These are phyloP conservation scores for Ciconia maguari DNA, from an alignment of 2,113 vertebrate genomes.

Conservation along the genomic window DNA sequence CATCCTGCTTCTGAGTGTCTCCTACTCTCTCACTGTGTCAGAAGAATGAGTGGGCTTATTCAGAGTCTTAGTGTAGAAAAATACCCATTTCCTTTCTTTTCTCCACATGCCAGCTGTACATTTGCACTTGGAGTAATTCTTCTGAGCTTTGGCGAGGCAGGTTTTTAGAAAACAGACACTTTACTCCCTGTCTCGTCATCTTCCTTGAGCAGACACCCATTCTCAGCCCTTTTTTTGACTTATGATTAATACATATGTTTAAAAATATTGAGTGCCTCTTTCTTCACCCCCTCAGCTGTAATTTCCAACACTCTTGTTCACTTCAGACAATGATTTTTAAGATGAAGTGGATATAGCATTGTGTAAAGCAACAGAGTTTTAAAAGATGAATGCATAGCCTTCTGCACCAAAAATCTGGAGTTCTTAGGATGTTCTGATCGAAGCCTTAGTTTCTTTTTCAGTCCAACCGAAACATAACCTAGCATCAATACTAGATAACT, in stretches of 20 bases:
- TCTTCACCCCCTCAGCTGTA: background rate
- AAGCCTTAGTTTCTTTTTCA: background rate
- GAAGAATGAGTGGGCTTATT: conserved; percentile 9
- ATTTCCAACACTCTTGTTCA: background rate
- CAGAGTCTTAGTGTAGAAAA: background rate
- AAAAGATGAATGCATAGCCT: background rate
- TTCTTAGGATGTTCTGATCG: background rate
- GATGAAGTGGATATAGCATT: background rate
- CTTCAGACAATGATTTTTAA: background rate
- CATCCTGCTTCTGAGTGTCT: background rate
- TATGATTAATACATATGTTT: background rate
- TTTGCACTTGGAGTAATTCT: background rate
- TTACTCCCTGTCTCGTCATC: background rate
- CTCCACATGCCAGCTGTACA: background rate
- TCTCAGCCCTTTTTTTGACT: background rate
- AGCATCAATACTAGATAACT: background rate
- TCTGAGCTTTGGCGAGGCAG: background rate
- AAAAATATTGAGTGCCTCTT: background rate
- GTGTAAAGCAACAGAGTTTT: background rate
- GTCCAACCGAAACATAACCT: background rate
- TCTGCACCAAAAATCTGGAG: background rate
- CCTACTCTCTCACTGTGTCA: background rate
- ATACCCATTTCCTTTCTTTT: background rate
- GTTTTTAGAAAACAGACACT: background rate
- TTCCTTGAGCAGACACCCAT: background rate